Evolutionary conservation across 2,888 invertebrate genomes (phyloP).

Genomic region (Psylliodes chrysocephalus): DNA sequence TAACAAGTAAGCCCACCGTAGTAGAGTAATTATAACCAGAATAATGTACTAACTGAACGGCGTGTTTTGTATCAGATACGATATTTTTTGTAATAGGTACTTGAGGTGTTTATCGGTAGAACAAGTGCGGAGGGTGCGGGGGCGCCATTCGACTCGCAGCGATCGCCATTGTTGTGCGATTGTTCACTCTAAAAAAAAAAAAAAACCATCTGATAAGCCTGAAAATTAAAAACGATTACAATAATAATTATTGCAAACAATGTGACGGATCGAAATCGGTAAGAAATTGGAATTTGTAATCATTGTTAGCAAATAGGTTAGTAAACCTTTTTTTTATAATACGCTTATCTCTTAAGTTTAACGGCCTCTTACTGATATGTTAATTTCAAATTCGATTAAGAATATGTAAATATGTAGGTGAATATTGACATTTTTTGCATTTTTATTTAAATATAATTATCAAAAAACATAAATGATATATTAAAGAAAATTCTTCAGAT

Average conservation of each 20-base stretch:
- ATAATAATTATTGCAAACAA: no score
- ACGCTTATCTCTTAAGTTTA: background rate
- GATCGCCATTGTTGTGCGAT: slow-evolving; percentile 19
- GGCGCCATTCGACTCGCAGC: background rate
- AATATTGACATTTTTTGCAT: background rate
- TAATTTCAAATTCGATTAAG: background rate
- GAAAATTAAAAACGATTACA: background rate
- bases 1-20: no score
- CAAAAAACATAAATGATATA: no score
- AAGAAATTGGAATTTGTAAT: no score
- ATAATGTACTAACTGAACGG: slow-evolving; percentile 6
- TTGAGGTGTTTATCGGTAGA: slow-evolving; percentile 36
- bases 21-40: background rate
- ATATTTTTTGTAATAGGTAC: slow-evolving; percentile 30
- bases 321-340: no score
- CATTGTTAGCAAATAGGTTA: no score
- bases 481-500: no score
- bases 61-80: slow-evolving; percentile 20
- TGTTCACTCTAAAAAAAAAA: slow-evolving; percentile 13
- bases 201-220: background rate
- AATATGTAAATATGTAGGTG: background rate
- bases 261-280: no score
- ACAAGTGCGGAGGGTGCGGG: background rate
- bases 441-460: no score
- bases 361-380: background rate